phyloP scores from a whole-genome alignment of 2,113 vertebrate species.

The Peucedramus taeniatus region DNA sequence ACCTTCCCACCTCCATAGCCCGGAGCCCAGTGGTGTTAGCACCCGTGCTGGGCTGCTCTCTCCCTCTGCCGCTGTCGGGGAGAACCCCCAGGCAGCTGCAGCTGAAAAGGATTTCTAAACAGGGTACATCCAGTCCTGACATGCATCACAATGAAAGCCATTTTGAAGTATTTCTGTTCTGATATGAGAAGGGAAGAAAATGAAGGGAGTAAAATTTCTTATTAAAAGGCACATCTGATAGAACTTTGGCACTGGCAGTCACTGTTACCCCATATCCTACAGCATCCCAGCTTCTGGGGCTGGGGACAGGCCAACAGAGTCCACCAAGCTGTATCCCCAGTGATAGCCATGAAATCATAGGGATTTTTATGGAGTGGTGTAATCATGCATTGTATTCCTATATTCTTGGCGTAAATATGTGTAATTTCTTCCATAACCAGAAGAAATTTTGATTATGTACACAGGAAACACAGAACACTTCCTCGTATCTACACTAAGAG shows the following conservation, averaged over 20 bases:
- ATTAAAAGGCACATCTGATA: not conserved
- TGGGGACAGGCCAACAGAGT: fast-evolving
- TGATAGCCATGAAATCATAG: not conserved
- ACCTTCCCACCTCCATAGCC: not conserved
- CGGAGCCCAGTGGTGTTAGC: fast-evolving
- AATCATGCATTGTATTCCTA: not conserved
- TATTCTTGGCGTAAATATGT: not conserved
- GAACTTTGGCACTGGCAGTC: not conserved
- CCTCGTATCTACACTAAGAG: not conserved
- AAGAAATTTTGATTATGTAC: not conserved
- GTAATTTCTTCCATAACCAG: not conserved
- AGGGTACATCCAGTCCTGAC: not conserved
- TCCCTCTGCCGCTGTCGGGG: fast-evolving
- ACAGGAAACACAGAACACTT: not conserved
- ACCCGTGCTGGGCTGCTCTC: fast-evolving
- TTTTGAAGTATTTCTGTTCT: not conserved
- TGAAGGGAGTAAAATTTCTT: not conserved
- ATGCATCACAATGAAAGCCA: not conserved
- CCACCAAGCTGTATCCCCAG: not conserved
- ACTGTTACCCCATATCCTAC: fast-evolving
- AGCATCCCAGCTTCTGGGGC: not conserved
- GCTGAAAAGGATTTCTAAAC: not conserved
- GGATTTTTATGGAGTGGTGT: not conserved
- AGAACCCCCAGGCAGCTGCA: not conserved
- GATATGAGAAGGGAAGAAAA: not conserved